These are phyloP conservation scores for Ictalurus furcatus DNA, from an alignment of 2,113 vertebrate genomes.

Conservation along the genomic window DNA sequence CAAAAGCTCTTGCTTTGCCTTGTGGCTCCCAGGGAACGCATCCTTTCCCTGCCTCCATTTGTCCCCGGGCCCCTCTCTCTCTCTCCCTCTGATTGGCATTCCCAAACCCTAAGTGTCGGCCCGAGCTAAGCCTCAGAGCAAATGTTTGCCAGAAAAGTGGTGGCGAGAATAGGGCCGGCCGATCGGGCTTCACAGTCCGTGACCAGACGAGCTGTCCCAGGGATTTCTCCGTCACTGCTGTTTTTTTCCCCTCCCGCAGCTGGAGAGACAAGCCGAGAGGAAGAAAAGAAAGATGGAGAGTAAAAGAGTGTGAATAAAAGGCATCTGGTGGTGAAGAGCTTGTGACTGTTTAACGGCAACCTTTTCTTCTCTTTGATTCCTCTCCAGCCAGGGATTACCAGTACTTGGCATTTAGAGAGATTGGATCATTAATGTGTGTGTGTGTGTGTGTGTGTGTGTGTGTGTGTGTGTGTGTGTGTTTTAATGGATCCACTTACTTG, in stretches of 20 bases:
- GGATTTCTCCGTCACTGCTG: slow-evolving; percentile 85
- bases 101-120: slow-evolving; percentile 72
- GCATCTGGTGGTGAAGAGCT: slow-evolving; percentile 90
- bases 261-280: slow-evolving; percentile 69
- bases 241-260: slow-evolving; percentile 83
- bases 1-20: slow-evolving; percentile 76
- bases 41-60: slow-evolving; percentile 57
- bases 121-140: slow-evolving; percentile 83
- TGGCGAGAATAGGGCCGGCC: slow-evolving; percentile 79
- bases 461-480: slow-evolving; percentile 46
- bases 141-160: slow-evolving; percentile 94
- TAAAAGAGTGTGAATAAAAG: slow-evolving; percentile 78
- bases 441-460: slow-evolving; percentile 38
- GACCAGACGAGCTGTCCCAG: slow-evolving; percentile 96
- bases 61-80: slow-evolving; percentile 47
- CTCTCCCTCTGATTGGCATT: slow-evolving; percentile 75
- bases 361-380: slow-evolving; percentile 77
- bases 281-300: slow-evolving; percentile 63
- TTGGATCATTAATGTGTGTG: slow-evolving; percentile 70
- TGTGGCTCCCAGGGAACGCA: slow-evolving; percentile 75
- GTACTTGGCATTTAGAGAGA: slow-evolving; percentile 76
- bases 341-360: slow-evolving; percentile 82
- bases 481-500: slow-evolving; percentile 24
- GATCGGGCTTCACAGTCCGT: slow-evolving; percentile 81
- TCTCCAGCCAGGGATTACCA: slow-evolving; percentile 76